Evolutionary conservation across 2,113 vertebrate genomes (phyloP), one percentile per base, ranked within the genome.

Genomic region (Mastomys natalensis): DNA sequence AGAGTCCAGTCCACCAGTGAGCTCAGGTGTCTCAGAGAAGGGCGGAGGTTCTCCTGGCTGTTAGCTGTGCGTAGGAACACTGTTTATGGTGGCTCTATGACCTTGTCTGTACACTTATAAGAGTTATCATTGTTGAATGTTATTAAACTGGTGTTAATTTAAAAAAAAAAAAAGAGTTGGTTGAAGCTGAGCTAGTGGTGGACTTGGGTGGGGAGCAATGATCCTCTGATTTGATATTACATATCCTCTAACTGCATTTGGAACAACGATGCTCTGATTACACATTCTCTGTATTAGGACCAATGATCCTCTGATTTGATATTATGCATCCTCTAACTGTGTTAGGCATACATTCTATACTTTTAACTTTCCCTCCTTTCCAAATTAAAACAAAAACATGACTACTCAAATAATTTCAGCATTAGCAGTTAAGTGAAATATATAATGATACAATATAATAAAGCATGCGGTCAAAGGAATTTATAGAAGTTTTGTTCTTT

Each of bases 381-480:
- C 66, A 87, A 53, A 40, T 90, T 88, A 13, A 4, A 7, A 77
- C 31, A 68, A 72, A 48, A 82, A 93, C 91, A 58, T 12, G 21
- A 62, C 60, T 93, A 94, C 64, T 62, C 80, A 95, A 68, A 8
- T 73, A 82, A 96, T 93, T 92, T 90, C 34, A 93, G 34, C 24
- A 80, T 51, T 88, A 82, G 53, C 43, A 31, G 45, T 90, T 89
- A 96, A 68, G 53, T 90, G 45, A 95, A 90, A 87, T 81, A 87
- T n/a, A 73, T 5, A 64, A 31, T 26, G 5, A 82, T 24, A 8
- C 90, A 45, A 88, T 51, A 78, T 48, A 34, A 70, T 53, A 43
- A 72, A 81, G 81, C 84, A 87, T 77, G 5, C 76, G 45, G 88
- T 24, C 82, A 80, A 88, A 94, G 17, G 40, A 86, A 66, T 60